Evolutionary conservation across 2,797 vertebrate species (phyloP), one percentile per base, ranked within the genome.

Genomic region (Enteromius anoplus): DNA sequence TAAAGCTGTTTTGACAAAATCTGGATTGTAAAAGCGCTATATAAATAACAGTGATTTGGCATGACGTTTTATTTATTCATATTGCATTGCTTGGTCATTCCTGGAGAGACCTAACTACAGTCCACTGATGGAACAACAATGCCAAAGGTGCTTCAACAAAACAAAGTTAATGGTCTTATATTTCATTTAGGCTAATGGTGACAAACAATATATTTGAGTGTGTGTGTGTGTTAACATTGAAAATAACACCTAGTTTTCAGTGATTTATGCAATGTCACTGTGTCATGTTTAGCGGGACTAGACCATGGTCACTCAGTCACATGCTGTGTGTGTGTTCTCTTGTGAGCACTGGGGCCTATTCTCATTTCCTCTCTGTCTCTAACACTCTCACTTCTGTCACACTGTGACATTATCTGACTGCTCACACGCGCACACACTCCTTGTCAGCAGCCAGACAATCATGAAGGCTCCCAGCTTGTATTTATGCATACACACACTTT

Each of bases 331-430:
- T 83, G 73, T 84, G 86, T 21, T 29, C 73, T 79, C 45, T 60
- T 77, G n/a, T 80, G 80, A 62, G 62, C 29, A 34, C 21, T 69
- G 47, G 49, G 90, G 90, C 80, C 88, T 91, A 86, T 91, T 94
- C 92, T 94, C 92, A 75, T 93, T 95, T 94, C 93, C 93, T 92
- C 93, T 92, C 88, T 91, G 88, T 81, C 80, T 91, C 90, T 93
- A 89, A 91, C 86, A 86, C 82, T 78, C 62, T 78, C 76, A 78
- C 60, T 78, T 78, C 51, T 78, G 66, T 78, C 66, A 49, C 15
- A 60, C 42, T 60, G 45, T 75, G 42, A 60, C 17, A 68, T 62
- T 86, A 58, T 72, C 68, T 53, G 55, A 58, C 70, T 40, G 23
- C 70, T 45, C n/a, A 80, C 60, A 60, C 23, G 4, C 29, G 2